Percentiles rank a stretch among this genome's conserved stretches.
phyloP scores from a whole-genome alignment of 2,797 vertebrate species.

The Malurus leucopterus region DNA sequence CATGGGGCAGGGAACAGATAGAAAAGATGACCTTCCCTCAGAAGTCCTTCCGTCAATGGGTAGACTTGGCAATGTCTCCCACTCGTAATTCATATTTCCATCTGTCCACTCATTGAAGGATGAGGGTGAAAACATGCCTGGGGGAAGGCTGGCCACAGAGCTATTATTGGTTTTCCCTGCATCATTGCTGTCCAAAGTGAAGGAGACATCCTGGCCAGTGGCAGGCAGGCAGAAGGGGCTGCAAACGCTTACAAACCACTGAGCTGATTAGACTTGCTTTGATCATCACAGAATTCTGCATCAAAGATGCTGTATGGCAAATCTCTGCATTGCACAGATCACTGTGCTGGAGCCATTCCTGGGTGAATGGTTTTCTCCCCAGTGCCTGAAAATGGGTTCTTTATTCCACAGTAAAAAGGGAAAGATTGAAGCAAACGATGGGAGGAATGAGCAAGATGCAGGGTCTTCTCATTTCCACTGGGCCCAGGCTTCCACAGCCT shows the following conservation, averaged over 20 bases:
- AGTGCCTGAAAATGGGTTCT: background rate
- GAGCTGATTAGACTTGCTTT: constrained; percentile 24
- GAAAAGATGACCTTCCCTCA: background rate
- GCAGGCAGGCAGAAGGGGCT: background rate
- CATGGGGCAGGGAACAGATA: background rate
- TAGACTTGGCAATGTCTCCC: background rate
- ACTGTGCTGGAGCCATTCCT: background rate
- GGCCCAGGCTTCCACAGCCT: background rate
- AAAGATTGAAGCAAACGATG: background rate
- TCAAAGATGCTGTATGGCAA: background rate
- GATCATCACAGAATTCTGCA: constrained; percentile 8
- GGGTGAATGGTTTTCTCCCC: background rate
- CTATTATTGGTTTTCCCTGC: background rate
- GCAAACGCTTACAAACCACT: background rate
- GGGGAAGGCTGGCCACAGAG: background rate
- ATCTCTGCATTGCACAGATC: background rate
- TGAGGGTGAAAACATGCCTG: background rate
- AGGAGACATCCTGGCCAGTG: background rate
- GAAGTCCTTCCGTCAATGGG: background rate
- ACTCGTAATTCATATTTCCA: constrained; percentile 13
- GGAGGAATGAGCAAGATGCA: background rate
- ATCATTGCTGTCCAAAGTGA: background rate
- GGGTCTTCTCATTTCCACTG: background rate
- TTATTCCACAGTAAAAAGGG: background rate
- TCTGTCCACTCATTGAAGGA: constrained; percentile 16